Evolutionary conservation across 2,113 vertebrate genomes (phyloP).

Genomic region (Gnathonemus longibarbis): DNA sequence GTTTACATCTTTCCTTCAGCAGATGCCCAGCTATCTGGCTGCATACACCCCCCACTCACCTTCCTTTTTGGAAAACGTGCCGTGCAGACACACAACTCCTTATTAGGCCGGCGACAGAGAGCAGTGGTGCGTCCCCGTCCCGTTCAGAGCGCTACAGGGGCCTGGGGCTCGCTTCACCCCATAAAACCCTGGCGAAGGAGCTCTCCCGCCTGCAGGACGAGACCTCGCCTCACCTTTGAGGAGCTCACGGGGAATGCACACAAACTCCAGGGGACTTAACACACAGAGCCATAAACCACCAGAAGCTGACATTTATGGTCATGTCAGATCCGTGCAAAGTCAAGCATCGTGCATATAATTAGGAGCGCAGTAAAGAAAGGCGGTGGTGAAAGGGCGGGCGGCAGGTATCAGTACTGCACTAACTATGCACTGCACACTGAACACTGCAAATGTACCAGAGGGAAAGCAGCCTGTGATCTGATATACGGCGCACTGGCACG

Average conservation of each 20-base stretch:
- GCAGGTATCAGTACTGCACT: background rate
- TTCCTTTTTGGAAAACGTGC: background rate
- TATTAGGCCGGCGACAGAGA: background rate
- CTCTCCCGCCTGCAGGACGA: conserved; percentile 35
- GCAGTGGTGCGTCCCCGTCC: conserved; percentile 30
- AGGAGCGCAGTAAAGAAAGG: background rate
- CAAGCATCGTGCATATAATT: conserved; percentile 34
- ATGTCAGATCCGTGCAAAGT: conserved; percentile 33
- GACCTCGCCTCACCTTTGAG: conserved; percentile 33
- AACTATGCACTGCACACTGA: background rate
- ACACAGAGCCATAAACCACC: conserved; percentile 32
- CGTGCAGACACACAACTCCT: conserved; percentile 5
- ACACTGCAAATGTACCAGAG: background rate
- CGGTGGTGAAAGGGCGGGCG: background rate
- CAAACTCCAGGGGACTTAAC: conserved; percentile 26
- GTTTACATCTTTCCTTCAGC: conserved; percentile 25
- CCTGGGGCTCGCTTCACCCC: conserved; percentile 35
- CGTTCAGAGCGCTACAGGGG: conserved; percentile 28
- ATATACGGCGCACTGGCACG: background rate
- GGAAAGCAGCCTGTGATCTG: background rate
- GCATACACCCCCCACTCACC: background rate
- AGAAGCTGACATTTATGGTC: conserved; percentile 26
- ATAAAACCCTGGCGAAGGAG: conserved; percentile 35
- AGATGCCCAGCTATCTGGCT: conserved; percentile 29
- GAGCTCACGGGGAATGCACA: conserved; percentile 13